These are phyloP conservation scores for Cyrtorhinus lividipennis DNA, from an alignment of 1,140 invertebrate genomes.

Conservation along the genomic window DNA sequence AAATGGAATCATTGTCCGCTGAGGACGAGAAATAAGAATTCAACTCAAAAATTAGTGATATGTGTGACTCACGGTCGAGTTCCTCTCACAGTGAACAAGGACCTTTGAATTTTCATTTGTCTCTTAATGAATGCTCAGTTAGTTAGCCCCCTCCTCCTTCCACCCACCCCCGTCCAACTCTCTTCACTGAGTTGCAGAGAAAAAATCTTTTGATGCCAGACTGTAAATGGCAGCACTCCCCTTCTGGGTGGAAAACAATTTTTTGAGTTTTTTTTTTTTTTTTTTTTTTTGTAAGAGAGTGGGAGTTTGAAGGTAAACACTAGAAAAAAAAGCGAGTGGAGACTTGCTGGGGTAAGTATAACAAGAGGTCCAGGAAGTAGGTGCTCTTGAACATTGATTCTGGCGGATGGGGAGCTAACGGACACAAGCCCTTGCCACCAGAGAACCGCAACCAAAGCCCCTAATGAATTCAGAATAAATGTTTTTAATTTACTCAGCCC, in stretches of 20 bases:
- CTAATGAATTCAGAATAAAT: conserved; percentile 5
- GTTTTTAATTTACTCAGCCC: background rate
- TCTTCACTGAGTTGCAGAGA: background rate
- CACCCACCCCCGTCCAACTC: too few relatives aligned
- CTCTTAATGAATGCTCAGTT: background rate
- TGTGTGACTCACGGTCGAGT: too few relatives aligned
- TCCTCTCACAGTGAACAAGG: too few relatives aligned
- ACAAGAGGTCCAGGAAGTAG: conserved; percentile 2
- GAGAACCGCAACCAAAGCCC: background rate
- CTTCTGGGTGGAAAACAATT: background rate
- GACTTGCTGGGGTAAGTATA: background rate
- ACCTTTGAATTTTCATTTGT: too few relatives aligned
- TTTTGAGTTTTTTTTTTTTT: background rate
- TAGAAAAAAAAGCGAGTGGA: background rate
- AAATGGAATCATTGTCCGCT: too few relatives aligned
- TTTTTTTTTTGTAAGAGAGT: background rate
- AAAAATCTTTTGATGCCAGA: background rate
- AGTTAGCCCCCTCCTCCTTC: background rate
- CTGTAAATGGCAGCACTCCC: background rate
- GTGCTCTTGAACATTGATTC: background rate
- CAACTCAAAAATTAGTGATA: too few relatives aligned
- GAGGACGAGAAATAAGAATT: too few relatives aligned
- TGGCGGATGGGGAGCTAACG: background rate
- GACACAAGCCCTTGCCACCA: background rate
- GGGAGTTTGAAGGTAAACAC: background rate